phyloP scores from a whole-genome alignment of 2,797 vertebrate species.

The Ptychobarbus kaznakovi region DNA sequence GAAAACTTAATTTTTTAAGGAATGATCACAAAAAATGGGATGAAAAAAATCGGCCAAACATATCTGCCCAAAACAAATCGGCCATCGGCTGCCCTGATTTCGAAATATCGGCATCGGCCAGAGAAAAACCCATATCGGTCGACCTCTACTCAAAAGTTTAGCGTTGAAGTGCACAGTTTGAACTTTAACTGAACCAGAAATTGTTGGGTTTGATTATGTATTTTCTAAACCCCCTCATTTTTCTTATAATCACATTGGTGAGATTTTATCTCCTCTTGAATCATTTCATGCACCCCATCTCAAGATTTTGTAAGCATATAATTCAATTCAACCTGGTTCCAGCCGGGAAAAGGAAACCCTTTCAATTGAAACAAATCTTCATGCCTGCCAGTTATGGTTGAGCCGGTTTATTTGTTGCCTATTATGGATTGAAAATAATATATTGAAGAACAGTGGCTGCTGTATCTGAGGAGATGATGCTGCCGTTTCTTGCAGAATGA shows the following conservation, averaged over 20 bases:
- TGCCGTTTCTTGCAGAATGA: not conserved
- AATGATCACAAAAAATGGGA: no score
- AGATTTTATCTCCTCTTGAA: conserved; percentile 16
- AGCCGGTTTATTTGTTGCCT: conserved; percentile 31
- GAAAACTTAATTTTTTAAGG: no score
- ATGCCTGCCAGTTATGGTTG: conserved; percentile 29
- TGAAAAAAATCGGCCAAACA: no score
- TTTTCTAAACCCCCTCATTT: not conserved
- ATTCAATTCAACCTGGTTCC: conserved; percentile 28
- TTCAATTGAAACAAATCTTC: conserved; percentile 34
- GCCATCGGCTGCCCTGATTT: no score
- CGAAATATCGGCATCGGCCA: no score
- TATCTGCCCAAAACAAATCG: no score
- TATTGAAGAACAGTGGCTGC: not conserved
- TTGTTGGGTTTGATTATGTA: not conserved
- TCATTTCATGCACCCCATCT: conserved; percentile 11
- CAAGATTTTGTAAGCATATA: conserved; percentile 9
- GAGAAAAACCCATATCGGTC: no score
- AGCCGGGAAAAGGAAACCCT: conserved; percentile 8
- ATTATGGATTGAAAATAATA: conserved; percentile 27
- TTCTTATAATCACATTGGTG: not conserved
- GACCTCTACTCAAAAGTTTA: not conserved
- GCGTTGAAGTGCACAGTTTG: not conserved
- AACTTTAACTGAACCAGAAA: not conserved
- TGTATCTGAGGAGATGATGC: not conserved